Conservation (phyloP, 2,797 vertebrate species). For the Lutjanus campechanus region DNA sequence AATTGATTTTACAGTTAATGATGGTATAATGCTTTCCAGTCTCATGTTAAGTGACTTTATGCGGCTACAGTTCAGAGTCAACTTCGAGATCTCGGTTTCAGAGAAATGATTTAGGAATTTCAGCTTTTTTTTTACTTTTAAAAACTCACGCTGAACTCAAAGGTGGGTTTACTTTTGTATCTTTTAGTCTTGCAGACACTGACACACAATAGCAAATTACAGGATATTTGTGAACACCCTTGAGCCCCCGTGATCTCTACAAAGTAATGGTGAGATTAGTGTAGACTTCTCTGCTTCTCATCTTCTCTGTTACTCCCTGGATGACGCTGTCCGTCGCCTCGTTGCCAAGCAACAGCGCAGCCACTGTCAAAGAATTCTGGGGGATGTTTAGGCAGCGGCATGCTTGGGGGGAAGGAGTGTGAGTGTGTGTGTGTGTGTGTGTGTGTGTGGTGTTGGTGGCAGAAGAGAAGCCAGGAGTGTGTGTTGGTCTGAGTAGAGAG, state of each 20-base stretch:
- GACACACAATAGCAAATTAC: background rate
- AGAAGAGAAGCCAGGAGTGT: constrained; percentile 39
- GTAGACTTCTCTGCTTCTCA: constrained; percentile 76
- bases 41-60: constrained; percentile 1
- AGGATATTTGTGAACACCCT: constrained; percentile 26
- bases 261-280: constrained; percentile 67
- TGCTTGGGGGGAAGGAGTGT: constrained; percentile 60
- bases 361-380: constrained; percentile 86
- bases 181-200: background rate
- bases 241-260: constrained; percentile 40
- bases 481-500: constrained; percentile 45
- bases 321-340: constrained; percentile 81
- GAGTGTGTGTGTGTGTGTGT: constrained; percentile 35
- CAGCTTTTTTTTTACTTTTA: background rate
- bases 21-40: constrained; percentile 1
- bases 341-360: constrained; percentile 88
- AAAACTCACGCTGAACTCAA: background rate
- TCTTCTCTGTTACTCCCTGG: constrained; percentile 75
- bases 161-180: background rate
- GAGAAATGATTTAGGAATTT: background rate
- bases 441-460: constrained; percentile 33
- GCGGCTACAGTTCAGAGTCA: background rate
- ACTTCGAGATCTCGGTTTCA: rapidly evolving
- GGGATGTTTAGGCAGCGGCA: constrained; percentile 79
- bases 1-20: constrained; percentile 13